Percentiles rank a stretch among this genome's conserved stretches.
Evolutionary conservation across 2,797 vertebrate genomes (phyloP).

Genomic region (Pelobates cultripes): DNA sequence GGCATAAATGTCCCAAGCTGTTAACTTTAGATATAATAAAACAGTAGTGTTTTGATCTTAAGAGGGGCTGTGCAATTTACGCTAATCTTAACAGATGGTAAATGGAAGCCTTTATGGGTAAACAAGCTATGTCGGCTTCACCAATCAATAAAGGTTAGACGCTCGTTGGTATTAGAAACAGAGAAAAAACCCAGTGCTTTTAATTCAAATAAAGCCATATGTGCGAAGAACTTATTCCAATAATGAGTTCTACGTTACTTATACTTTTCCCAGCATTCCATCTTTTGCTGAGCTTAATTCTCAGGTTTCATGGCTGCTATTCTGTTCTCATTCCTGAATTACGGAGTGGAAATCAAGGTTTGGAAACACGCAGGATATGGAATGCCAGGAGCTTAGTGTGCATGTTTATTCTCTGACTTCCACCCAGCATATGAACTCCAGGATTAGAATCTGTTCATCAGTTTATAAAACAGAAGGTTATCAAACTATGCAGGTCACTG

Average conservation of each 20-base stretch:
- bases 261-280: background rate
- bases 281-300: background rate
- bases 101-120: too few relatives aligned
- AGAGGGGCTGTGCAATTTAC: too few relatives aligned
- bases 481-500: too few relatives aligned
- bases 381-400: background rate
- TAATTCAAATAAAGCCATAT: background rate
- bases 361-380: background rate
- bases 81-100: too few relatives aligned
- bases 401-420: constrained; percentile 15
- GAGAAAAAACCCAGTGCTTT: background rate
- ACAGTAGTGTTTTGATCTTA: too few relatives aligned
- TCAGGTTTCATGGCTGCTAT: background rate
- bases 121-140: too few relatives aligned
- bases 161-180: background rate
- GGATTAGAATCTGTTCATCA: background rate
- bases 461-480: too few relatives aligned
- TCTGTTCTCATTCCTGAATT: constrained; percentile 8
- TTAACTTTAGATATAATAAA: too few relatives aligned
- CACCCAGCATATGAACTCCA: background rate
- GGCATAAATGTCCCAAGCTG: too few relatives aligned
- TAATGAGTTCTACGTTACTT: background rate
- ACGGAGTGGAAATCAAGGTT: background rate
- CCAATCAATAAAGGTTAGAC: too few relatives aligned
- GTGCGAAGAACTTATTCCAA: background rate